Evolutionary conservation across 2,888 invertebrate species (phyloP).

Genomic region (Oscheius sp.): DNA sequence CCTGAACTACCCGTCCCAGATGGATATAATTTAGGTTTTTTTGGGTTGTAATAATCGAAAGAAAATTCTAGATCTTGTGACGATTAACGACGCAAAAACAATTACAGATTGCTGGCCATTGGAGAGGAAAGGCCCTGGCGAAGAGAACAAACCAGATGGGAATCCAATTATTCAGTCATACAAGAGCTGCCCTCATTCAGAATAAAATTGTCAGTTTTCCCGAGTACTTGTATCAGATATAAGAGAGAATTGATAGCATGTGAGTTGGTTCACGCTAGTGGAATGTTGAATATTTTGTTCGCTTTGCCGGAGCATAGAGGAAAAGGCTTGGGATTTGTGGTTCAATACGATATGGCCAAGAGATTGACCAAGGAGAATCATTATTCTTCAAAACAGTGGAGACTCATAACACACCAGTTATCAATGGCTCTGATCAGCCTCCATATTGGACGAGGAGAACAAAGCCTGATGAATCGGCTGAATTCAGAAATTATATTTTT

Average conservation of each 20-base stretch:
- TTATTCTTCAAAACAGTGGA: not conserved
- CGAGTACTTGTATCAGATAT: not conserved
- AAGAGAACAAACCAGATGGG: too few species aligned
- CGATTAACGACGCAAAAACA: not conserved
- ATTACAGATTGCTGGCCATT: slow-evolving; percentile 8
- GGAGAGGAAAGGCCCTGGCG: not conserved
- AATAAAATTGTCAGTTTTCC: too few species aligned
- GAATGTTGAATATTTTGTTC: not conserved
- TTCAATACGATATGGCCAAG: not conserved
- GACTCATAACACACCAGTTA: not conserved
- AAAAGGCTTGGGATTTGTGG: not conserved
- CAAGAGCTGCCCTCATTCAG: too few species aligned
- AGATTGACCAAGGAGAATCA: not conserved
- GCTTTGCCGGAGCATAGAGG: not conserved
- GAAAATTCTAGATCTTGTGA: slow-evolving; percentile 1
- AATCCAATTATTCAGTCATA: too few species aligned
- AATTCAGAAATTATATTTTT: not conserved
- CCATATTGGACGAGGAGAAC: not conserved
- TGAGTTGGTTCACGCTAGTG: not conserved
- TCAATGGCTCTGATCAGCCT: not conserved
- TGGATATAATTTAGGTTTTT: slow-evolving; percentile 5
- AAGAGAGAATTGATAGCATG: not conserved
- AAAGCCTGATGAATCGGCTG: not conserved
- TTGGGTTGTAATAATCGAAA: not conserved
- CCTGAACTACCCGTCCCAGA: not conserved